Evolutionary conservation across 2,888 invertebrate species (phyloP).

Genomic region (Pristionchus fissidentatus): DNA sequence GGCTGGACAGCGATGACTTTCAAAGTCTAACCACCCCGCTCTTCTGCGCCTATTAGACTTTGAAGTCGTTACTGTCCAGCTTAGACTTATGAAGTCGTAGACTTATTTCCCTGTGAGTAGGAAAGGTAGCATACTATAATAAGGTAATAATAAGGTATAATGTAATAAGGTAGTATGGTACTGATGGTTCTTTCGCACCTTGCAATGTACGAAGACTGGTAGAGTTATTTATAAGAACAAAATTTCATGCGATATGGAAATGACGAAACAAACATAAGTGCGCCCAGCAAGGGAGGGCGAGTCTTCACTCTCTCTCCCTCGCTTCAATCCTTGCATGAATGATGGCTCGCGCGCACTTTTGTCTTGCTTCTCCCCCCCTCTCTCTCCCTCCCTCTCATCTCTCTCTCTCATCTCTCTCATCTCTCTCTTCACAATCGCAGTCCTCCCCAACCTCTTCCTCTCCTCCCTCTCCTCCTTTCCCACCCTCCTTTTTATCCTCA

Average conservation of each 20-base stretch:
- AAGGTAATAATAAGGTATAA: no score
- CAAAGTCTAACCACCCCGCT: no score
- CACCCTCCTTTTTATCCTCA: constrained; percentile 4
- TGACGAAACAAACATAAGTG: neutral
- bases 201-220: no score
- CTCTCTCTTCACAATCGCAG: neutral
- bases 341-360: neutral
- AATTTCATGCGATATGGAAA: neutral
- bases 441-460: constrained; percentile 17
- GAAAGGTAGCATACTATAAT: no score
- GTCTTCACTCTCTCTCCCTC: neutral
- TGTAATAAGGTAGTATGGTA: no score
- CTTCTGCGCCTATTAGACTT: no score
- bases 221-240: no score
- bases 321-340: neutral
- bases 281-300: neutral
- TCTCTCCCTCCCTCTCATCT: neutral
- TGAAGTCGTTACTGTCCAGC: no score
- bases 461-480: constrained; percentile 13
- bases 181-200: no score
- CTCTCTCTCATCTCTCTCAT: constrained; percentile 15
- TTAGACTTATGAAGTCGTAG: no score
- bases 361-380: neutral
- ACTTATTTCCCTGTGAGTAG: no score
- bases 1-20: no score